Evolutionary conservation across 2,113 vertebrate species (phyloP).

Genomic region (Ivindomyrus marchei): DNA sequence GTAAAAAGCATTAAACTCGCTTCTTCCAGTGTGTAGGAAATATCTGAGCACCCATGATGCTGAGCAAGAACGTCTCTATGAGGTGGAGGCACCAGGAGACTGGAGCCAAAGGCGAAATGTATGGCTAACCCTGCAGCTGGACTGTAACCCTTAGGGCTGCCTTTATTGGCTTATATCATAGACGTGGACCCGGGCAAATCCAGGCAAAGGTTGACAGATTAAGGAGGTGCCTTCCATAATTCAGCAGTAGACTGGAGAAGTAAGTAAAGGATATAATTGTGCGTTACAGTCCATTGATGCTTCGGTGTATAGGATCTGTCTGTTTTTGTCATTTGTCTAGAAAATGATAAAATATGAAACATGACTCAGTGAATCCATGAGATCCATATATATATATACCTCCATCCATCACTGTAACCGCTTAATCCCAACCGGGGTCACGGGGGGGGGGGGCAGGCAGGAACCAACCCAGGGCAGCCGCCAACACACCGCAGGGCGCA

Average conservation of each 20-base stretch:
- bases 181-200: neutral
- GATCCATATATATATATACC: neutral
- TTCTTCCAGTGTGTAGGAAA: slow-evolving; percentile 68
- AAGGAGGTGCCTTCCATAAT: neutral
- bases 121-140: slow-evolving; percentile 77
- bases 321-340: neutral
- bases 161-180: neutral
- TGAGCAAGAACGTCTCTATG: slow-evolving; percentile 70
- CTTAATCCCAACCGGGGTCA: too few species aligned
- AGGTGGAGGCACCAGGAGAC: slow-evolving; percentile 76
- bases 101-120: slow-evolving; percentile 78
- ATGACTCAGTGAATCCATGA: neutral
- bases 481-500: too few species aligned
- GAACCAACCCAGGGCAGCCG: too few species aligned
- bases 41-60: slow-evolving; percentile 63
- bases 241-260: neutral
- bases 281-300: neutral
- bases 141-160: slow-evolving; percentile 26
- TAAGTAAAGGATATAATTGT: neutral
- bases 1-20: neutral
- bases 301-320: neutral
- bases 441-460: too few species aligned
- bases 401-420: too few species aligned
- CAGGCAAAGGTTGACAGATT: neutral
- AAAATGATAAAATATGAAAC: slow-evolving; percentile 1